Percentiles rank a stretch among this genome's conserved stretches.
These are phyloP conservation scores for Antigone vipio DNA, from an alignment of 2,113 vertebrate species.

Conservation along the genomic window DNA sequence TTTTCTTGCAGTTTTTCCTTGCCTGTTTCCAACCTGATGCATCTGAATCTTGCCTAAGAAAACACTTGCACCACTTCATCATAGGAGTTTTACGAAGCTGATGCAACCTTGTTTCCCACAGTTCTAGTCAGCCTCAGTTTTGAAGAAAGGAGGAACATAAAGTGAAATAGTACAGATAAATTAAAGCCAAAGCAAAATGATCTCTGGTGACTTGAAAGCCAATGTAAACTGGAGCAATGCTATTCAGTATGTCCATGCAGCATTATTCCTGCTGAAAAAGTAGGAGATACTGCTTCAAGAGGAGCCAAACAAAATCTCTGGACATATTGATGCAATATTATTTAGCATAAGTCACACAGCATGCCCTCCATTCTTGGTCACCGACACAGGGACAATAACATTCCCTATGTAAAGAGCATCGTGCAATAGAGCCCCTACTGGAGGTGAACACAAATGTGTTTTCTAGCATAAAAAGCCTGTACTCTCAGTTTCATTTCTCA, in stretches of 20 bases:
- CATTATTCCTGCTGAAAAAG: not conserved
- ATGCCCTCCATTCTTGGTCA: not conserved
- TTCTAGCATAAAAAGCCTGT: not conserved
- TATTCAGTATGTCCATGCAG: not conserved
- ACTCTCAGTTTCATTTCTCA: not conserved
- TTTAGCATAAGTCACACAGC: not conserved
- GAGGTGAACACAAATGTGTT: not conserved
- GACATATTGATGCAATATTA: not conserved
- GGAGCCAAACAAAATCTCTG: not conserved
- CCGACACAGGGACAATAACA: fast-evolving
- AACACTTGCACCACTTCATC: not conserved
- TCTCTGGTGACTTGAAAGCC: not conserved
- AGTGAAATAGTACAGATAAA: not conserved
- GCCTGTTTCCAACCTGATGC: not conserved
- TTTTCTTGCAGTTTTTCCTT: not conserved
- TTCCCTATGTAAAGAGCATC: not conserved
- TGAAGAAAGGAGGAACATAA: not conserved
- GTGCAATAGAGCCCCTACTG: fast-evolving
- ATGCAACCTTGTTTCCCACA: not conserved
- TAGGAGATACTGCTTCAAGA: not conserved
- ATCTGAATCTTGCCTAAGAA: not conserved
- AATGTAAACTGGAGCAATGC: not conserved
- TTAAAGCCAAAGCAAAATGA: not conserved
- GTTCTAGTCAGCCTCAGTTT: not conserved
- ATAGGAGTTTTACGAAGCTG: not conserved